phyloP scores from a whole-genome alignment of 2,888 invertebrate species.

The Crematogaster levior region DNA sequence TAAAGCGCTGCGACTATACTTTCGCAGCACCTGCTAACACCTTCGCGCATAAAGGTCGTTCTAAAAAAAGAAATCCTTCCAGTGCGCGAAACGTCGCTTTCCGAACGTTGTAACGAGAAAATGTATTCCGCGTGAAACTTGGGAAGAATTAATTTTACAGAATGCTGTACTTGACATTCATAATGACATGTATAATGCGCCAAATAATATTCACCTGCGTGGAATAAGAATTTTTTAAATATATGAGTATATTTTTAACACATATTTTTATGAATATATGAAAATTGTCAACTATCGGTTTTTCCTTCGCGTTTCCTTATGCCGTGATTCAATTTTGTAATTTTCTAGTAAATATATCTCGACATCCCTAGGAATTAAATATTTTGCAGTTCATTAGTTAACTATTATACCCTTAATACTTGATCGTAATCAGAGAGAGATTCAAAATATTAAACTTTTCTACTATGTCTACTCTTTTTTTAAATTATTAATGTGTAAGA shows the following conservation, averaged over 20 bases:
- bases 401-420: not conserved
- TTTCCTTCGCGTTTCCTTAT: not conserved
- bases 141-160: not conserved
- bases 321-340: not conserved
- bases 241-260: not conserved
- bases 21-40: constrained; percentile 48
- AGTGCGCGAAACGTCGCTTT: constrained; percentile 29
- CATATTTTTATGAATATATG: not conserved
- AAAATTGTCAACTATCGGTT: not conserved
- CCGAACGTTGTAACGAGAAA: constrained; percentile 39
- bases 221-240: not conserved
- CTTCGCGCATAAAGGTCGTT: constrained; percentile 43
- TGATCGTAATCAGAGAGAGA: not conserved
- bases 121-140: not conserved
- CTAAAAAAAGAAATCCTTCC: constrained; percentile 35
- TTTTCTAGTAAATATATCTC: not conserved
- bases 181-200: not conserved
- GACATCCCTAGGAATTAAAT: not conserved
- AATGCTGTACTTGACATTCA: not conserved
- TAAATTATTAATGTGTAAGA: not conserved
- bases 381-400: not conserved
- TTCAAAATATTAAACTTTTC: constrained; percentile 3
- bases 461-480: not conserved
- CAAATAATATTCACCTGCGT: not conserved
- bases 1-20: constrained; percentile 65